Evolutionary conservation across 2,797 vertebrate genomes (phyloP).

Genomic region (Orestias chungarensis): DNA sequence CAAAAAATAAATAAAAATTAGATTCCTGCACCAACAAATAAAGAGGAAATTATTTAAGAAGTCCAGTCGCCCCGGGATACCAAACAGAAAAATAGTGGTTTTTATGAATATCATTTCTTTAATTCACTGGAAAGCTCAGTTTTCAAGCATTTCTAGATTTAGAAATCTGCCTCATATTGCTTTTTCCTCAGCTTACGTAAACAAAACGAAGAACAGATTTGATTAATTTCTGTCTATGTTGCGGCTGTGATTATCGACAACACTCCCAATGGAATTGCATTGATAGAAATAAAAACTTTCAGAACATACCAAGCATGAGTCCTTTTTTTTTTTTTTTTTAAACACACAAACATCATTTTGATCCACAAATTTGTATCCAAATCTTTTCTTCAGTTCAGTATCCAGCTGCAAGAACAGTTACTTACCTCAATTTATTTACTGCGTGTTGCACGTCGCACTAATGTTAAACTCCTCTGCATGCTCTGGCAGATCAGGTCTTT

Average conservation of each 20-base stretch:
- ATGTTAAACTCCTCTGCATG: conserved; percentile 36
- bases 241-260: background rate
- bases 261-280: background rate
- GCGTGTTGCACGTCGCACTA: conserved; percentile 38
- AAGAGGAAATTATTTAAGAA: background rate
- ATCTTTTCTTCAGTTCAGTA: conserved; percentile 38
- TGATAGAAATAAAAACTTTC: background rate
- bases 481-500: conserved; percentile 53
- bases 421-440: conserved; percentile 54
- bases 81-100: background rate
- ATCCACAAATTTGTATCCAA: conserved; percentile 29
- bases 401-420: conserved; percentile 46
- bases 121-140: background rate
- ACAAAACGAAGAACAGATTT: background rate
- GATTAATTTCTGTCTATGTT: background rate
- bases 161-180: background rate
- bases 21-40: background rate
- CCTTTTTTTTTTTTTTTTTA: background rate
- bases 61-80: background rate
- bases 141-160: background rate
- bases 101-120: background rate
- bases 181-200: background rate
- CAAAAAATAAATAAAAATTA: background rate
- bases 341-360: background rate
- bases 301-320: background rate